These are phyloP conservation scores for Megaceryle torquata DNA, from an alignment of 2,113 vertebrate genomes.

Conservation along the genomic window DNA sequence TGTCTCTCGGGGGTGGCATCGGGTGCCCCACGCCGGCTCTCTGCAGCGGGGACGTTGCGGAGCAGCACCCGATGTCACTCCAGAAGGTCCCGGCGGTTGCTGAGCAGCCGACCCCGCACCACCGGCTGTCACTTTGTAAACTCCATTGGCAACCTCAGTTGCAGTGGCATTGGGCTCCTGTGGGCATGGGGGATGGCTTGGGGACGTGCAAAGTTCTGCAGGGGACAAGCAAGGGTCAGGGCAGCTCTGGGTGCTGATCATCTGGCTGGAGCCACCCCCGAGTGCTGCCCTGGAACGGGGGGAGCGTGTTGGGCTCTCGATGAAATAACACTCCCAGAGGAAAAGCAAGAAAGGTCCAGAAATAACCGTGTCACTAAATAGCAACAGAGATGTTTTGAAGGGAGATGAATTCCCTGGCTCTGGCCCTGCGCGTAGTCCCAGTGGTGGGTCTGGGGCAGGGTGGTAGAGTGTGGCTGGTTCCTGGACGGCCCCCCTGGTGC, in stretches of 20 bases:
- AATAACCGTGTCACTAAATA: background rate
- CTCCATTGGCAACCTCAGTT: background rate
- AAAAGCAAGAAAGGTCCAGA: background rate
- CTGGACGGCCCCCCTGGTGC: background rate
- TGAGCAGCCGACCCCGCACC: background rate
- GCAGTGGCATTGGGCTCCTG: background rate
- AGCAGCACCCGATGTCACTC: background rate
- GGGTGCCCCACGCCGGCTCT: background rate
- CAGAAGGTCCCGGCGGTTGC: background rate
- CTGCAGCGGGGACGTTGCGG: background rate
- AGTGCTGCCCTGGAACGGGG: background rate
- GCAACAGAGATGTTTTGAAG: background rate
- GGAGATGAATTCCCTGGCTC: slow-evolving; percentile 7
- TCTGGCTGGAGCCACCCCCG: background rate
- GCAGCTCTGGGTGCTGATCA: background rate
- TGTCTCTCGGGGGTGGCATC: background rate
- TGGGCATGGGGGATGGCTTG: background rate
- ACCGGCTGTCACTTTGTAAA: background rate
- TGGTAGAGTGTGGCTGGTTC: background rate
- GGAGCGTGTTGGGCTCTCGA: background rate
- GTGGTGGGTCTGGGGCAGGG: background rate
- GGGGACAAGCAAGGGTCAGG: background rate
- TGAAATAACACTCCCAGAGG: background rate
- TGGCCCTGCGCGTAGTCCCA: fast-evolving
- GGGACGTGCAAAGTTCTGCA: fast-evolving